Percentiles rank a stretch among this genome's conserved stretches.
Conservation (phyloP, 1,140 invertebrate genomes). For the Schlechtendalia chinensis region DNA sequence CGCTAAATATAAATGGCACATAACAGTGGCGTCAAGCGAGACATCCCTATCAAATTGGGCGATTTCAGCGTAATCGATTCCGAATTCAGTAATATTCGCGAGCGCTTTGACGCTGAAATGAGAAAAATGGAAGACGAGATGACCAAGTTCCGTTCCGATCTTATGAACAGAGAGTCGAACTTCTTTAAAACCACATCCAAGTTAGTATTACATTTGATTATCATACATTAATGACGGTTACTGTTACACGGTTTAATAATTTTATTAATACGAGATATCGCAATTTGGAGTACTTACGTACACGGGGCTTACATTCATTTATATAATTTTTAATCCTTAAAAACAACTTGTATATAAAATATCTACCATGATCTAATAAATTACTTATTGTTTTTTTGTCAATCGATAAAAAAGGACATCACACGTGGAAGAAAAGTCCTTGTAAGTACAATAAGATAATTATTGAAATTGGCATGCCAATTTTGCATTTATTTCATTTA, state of each 20-base stretch:
- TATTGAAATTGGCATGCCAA: slow-evolving; percentile 35
- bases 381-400: not conserved
- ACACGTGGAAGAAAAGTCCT: slow-evolving; percentile 47
- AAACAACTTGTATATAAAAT: too few species aligned
- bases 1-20: slow-evolving; percentile 52
- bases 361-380: slow-evolving; percentile 28
- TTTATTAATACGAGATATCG: too few species aligned
- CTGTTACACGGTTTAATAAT: too few species aligned
- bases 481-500: slow-evolving; percentile 11
- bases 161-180: slow-evolving; percentile 88
- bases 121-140: slow-evolving; percentile 97
- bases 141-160: slow-evolving; percentile 88
- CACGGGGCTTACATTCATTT: too few species aligned
- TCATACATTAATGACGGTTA: too few species aligned
- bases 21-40: slow-evolving; percentile 69
- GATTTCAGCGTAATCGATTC: slow-evolving; percentile 94
- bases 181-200: slow-evolving; percentile 86
- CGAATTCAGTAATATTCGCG: slow-evolving; percentile 93
- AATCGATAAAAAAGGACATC: slow-evolving; percentile 36
- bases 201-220: slow-evolving; percentile 58
- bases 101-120: slow-evolving; percentile 95
- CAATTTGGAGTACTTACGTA: too few species aligned
- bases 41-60: slow-evolving; percentile 90
- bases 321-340: too few species aligned
- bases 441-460: slow-evolving; percentile 41